Base-by-base conservation (phyloP, 1,140 invertebrate species). In the Tenebrio molitor region DNA sequence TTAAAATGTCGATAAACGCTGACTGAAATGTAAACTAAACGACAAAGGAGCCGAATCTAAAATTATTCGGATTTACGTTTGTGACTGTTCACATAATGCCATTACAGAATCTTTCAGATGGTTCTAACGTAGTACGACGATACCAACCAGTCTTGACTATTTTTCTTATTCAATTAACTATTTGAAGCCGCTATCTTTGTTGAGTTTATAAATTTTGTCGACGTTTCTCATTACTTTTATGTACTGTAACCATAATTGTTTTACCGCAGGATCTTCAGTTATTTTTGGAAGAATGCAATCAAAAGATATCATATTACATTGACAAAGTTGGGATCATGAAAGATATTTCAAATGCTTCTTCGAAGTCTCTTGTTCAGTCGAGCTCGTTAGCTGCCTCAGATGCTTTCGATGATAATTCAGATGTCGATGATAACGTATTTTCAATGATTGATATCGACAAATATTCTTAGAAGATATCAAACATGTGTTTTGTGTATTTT, bases 391-490 rank as follows among this genome's bases (percentile, higher is more conserved):
- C 12, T 19, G 41, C 39, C 15, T 62, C 39, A 7, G 71, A 71
- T 58, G 63, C 66, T 17, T 69, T 74, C 15, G 71, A 72, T 69
- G 75, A 77, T 46, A 58, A 64, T 67, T 64, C 67, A 14, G 77
- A 78, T 69, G 25, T 29, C 25, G 68, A 75, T n/a, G n/a, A n/a
- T n/a, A n/a, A n/a, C n/a, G 73, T 76, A 2, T 76, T 77, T 73
- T 78, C 78, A 12, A 44, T 77, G 10, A 76, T 80, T 58, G 76
- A 80, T 69, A 74, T 74, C 8, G 78, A 80, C 74, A 62, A 78
- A 70, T 74, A 4, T 29, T 4, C 25, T 29, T 29, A 29, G 25
- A 4, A 76, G 19, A 39, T 17, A 8, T 76, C 3, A 58, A 44
- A 76, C 21, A 21, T 69, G 16, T 42, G 44, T 1, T 50, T 12